Base-by-base conservation (phyloP, 1,140 invertebrate genomes). In the Idris sp. region DNA sequence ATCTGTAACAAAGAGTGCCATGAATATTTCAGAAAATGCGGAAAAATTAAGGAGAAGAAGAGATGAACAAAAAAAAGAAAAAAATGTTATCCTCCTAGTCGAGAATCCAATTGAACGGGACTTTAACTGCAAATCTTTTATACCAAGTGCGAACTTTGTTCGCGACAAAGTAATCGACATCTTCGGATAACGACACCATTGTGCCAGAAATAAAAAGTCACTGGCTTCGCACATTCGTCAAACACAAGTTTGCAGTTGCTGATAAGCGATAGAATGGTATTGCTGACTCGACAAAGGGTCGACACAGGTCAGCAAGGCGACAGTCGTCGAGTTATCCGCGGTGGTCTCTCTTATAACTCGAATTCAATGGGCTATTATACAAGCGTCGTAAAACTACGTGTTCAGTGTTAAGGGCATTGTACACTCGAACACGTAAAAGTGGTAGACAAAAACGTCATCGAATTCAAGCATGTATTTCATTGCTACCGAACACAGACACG, bases 111-210 rank as follows among this genome's bases (percentile, higher is more conserved):
- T 64, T 58, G 58, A 72, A 72, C 51, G 43, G 14, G 49, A 38
- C 61, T 61, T 54, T 40, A 71, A 69, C 46, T 18, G 31, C 25
- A 14, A 43, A 56, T 56, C 49, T 58, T 64, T 72, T 64, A 72
- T 64, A 62, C 51, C 43, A 19, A 49, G 49, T 40, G 44, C 53
- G 44, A 61, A 59, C 53, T 73, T 73, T 64, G 68, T 64, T 64
- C 59, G 36, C 68, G 53, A 64, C 59, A 56, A 64, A 73, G 44
- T 73, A 53, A 74, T 65, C 56, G 61, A 67, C 72, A 73, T 75
- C 65, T 68, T 68, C 51, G 73, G 72, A 76, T 81, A 81, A 83
- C 79, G 78, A 77, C 76, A 76, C 78, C 77, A 83, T 83, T 83
- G 81, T 83, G 64, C 35, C 64, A 28, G 31, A 43, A 61, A 69